Conservation (phyloP, 2,113 vertebrate genomes). For the Edolisoma coerulescens region DNA sequence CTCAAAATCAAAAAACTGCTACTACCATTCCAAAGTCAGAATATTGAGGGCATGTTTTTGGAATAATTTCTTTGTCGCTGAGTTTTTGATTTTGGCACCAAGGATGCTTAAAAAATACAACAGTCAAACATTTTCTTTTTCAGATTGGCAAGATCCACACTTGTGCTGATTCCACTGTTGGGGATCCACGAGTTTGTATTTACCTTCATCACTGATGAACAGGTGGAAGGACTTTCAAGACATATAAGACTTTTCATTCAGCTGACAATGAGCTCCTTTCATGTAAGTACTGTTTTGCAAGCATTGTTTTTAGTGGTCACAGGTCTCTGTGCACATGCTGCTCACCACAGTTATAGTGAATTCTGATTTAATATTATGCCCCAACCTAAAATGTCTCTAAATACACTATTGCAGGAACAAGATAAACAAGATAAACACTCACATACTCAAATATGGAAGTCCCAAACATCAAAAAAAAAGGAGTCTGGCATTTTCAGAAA, state of each 20-base stretch:
- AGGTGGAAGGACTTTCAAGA: conserved; percentile 77
- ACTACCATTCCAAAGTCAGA: not conserved
- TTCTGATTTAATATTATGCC: not conserved
- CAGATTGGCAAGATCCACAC: conserved; percentile 89
- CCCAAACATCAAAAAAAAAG: not conserved
- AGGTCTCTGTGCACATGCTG: not conserved
- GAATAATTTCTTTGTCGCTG: not conserved
- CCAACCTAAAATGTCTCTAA: not conserved
- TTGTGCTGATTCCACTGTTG: conserved; percentile 90
- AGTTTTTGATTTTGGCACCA: not conserved
- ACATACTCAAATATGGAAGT: not conserved
- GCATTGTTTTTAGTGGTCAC: not conserved
- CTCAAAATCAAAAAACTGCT: not conserved
- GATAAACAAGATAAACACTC: not conserved
- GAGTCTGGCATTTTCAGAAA: not conserved
- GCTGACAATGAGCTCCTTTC: conserved; percentile 89
- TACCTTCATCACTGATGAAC: conserved; percentile 85
- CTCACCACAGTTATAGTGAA: not conserved
- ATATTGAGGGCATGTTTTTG: not conserved
- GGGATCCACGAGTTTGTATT: conserved; percentile 93
- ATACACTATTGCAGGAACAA: not conserved
- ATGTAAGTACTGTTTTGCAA: conserved; percentile 73
- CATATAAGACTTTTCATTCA: conserved; percentile 85
- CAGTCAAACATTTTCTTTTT: not conserved
- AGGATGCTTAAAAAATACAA: not conserved